Percentiles rank a stretch among this genome's conserved stretches.
Conservation (phyloP, 2,888 invertebrate genomes). For the Heliconius charithonia region DNA sequence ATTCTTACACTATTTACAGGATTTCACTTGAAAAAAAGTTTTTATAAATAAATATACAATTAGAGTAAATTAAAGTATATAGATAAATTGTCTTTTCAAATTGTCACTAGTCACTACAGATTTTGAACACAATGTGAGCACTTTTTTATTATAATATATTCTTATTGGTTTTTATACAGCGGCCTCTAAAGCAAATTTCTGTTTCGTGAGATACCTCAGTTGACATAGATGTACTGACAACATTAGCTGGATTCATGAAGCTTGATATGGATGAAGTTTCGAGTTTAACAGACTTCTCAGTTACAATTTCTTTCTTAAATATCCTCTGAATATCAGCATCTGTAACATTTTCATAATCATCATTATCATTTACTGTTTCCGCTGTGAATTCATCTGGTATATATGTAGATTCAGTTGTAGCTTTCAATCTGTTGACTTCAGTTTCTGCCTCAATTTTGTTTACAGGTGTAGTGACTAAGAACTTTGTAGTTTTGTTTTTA, state of each 20-base stretch:
- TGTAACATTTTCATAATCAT: slow-evolving; percentile 49
- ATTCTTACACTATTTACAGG: slow-evolving; percentile 72
- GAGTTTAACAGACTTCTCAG: slow-evolving; percentile 50
- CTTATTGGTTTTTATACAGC: slow-evolving; percentile 88
- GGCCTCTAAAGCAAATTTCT: slow-evolving; percentile 93
- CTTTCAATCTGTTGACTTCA: slow-evolving; percentile 57
- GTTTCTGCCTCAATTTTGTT: slow-evolving; percentile 51
- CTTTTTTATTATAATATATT: slow-evolving; percentile 67
- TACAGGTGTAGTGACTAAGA: slow-evolving; percentile 48
- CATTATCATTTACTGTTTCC: slow-evolving; percentile 49
- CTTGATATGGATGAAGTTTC: slow-evolving; percentile 69
- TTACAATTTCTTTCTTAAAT: slow-evolving; percentile 19
- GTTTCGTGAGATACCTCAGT: slow-evolving; percentile 93
- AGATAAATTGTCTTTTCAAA: slow-evolving; percentile 43
- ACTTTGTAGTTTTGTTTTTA: slow-evolving; percentile 44
- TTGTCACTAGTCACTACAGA: slow-evolving; percentile 47
- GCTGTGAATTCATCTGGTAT: slow-evolving; percentile 77
- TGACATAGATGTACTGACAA: slow-evolving; percentile 89
- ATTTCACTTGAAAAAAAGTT: slow-evolving; percentile 68
- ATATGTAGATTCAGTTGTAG: slow-evolving; percentile 69
- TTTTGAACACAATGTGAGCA: slow-evolving; percentile 73
- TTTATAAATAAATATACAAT: slow-evolving; percentile 52
- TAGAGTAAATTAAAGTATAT: slow-evolving; percentile 32
- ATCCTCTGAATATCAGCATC: slow-evolving; percentile 40
- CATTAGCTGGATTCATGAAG: slow-evolving; percentile 80